Base-by-base conservation (phyloP, 2,797 vertebrate species). In the Oceanodroma leucorhoa region DNA sequence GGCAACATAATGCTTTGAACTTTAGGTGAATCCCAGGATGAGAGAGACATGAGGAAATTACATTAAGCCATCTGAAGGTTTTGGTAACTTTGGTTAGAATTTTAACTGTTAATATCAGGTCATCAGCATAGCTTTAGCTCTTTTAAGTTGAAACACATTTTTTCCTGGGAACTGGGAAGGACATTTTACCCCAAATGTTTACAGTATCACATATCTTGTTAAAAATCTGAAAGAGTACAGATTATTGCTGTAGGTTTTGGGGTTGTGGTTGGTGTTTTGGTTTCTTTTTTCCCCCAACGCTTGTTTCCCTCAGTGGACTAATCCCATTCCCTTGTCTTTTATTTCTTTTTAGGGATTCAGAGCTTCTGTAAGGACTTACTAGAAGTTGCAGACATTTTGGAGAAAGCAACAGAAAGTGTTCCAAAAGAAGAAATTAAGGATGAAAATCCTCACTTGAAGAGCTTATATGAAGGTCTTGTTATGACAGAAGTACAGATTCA, bases 361-460 rank as follows among this genome's bases (percentile, higher is more conserved):
- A 98, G 98, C 72, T 99, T 99, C 98, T 99, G 99, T 93, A 99
- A 99, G 97, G 99, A 99, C 97, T 98, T 99, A 83, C 95, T 99
- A 81, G 99, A 99, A 96, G 99, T 99, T 61, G 99, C 99, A 0
- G 99, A 99, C 97, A 98, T 99, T 92, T 78, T 99, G 97, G 99
- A 99, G 96, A 99, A 99, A 97, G 99, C 99, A 43, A 99, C 98
- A 0, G 98, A 99, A 97, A 99, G 99, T 3, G 99, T 99, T 69
- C 99, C 99, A 1, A 98, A 98, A 89, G 99, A 99, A 66, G 99
- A 99, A 96, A 97, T 99, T n/a, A 98, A 97, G 1, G 96, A 97
- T 12, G 97, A 98, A 73, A 99, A 99, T 94, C 99, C 99, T 38
- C 99, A 99, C 96, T 97, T 99, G 94, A 99, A 99, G 97, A 99